Evolutionary conservation across 1,140 invertebrate species (phyloP).

Genomic region (Colletes latitarsis): DNA sequence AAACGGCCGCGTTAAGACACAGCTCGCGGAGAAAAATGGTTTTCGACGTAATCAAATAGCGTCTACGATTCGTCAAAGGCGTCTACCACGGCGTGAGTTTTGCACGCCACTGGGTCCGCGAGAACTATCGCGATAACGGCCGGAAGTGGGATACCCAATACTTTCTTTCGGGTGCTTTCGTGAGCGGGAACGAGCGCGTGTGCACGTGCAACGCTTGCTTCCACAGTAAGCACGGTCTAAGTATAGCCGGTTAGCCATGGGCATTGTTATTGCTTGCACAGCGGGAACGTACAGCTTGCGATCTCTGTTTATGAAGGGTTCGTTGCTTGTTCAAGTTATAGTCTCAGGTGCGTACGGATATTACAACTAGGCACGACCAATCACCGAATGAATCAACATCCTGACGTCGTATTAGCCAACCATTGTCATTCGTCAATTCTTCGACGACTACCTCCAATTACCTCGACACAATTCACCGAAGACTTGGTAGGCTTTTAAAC

Average conservation of each 20-base stretch:
- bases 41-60: conserved; percentile 10
- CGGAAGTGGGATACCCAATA: conserved; percentile 60
- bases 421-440: conserved; percentile 9
- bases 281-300: conserved; percentile 64
- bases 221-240: conserved; percentile 66
- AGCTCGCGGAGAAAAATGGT: conserved; percentile 2
- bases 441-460: background rate
- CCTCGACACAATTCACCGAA: too few species aligned
- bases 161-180: conserved; percentile 49
- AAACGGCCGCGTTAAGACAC: background rate
- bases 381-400: conserved; percentile 53
- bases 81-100: conserved; percentile 11
- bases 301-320: conserved; percentile 75
- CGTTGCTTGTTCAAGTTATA: conserved; percentile 69
- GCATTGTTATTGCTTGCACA: conserved; percentile 77
- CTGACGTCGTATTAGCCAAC: conserved; percentile 16
- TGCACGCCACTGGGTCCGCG: conserved; percentile 33
- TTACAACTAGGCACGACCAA: conserved; percentile 67
- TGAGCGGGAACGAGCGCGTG: conserved; percentile 53
- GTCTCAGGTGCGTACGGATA: conserved; percentile 73
- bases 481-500: too few species aligned
- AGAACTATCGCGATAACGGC: conserved; percentile 54
- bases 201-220: conserved; percentile 65
- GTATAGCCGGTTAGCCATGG: conserved; percentile 72
- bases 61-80: conserved; percentile 2